A percentile compares a stretch with the other conserved stretches of the same genome.
These are phyloP conservation scores for Tyrophagus putrescentiae DNA, from an alignment of 1,140 invertebrate species.

Conservation along the genomic window DNA sequence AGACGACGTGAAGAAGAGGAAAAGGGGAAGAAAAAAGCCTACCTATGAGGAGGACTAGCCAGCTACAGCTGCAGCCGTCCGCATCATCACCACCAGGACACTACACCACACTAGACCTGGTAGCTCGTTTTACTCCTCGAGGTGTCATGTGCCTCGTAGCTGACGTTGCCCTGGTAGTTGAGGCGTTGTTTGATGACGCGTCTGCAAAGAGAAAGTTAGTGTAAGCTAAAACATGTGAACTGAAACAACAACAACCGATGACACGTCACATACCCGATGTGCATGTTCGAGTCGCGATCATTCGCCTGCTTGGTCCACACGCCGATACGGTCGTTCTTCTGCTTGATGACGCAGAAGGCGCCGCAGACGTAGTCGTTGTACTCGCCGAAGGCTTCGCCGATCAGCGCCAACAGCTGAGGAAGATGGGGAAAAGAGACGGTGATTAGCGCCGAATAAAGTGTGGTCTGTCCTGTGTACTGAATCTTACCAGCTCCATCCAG, in stretches of 20 bases:
- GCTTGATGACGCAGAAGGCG: slow-evolving; percentile 20
- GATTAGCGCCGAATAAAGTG: not conserved
- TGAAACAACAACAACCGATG: not conserved
- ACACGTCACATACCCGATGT: slow-evolving; percentile 19
- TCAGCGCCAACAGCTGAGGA: slow-evolving; percentile 19
- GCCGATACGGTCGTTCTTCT: slow-evolving; percentile 16
- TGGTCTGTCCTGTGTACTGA: not conserved
- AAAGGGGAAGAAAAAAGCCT: not conserved
- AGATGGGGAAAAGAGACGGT: not conserved
- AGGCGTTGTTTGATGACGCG: slow-evolving; percentile 15
- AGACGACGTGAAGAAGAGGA: not conserved
- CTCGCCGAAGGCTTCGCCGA: slow-evolving; percentile 23
- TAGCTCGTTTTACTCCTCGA: slow-evolving; percentile 5
- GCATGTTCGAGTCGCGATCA: slow-evolving; percentile 8
- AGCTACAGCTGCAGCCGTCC: no score
- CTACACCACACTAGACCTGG: no score
- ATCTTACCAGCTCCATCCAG: slow-evolving; percentile 24
- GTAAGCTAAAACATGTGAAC: not conserved
- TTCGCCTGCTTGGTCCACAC: slow-evolving; percentile 21
- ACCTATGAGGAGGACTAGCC: not conserved
- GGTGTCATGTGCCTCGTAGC: slow-evolving; percentile 20
- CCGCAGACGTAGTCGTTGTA: slow-evolving; percentile 23
- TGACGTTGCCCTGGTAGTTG: not conserved
- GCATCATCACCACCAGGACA: no score
- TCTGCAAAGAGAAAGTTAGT: slow-evolving; percentile 12